Evolutionary conservation across 2,797 vertebrate genomes (phyloP).

Genomic region (Falco naumanni): DNA sequence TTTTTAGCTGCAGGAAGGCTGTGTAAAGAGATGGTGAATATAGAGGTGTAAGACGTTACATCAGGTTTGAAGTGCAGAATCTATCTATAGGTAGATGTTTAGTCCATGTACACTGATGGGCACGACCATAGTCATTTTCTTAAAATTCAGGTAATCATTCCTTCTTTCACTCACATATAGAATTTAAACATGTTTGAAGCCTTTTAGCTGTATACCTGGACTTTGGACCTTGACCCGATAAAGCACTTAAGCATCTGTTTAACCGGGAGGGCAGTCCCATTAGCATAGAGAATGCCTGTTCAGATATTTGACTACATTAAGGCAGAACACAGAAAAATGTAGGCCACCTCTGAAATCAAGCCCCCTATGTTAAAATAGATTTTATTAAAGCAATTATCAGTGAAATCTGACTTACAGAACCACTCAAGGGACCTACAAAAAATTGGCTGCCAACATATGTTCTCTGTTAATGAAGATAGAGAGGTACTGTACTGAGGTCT

Average conservation of each 20-base stretch:
- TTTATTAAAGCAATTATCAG: conserved; percentile 53
- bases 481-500: neutral
- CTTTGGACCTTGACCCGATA: neutral
- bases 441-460: neutral
- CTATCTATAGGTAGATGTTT: neutral
- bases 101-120: neutral
- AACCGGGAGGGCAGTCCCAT: neutral
- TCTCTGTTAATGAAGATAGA: conserved; percentile 38
- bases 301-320: neutral
- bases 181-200: neutral
- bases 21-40: neutral
- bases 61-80: neutral
- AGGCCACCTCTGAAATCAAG: conserved; percentile 14
- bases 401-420: conserved; percentile 33
- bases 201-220: neutral
- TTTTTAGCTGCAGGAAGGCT: neutral
- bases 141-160: neutral
- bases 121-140: neutral
- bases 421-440: conserved; percentile 20
- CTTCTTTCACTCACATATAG: neutral
- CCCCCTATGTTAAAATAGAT: conserved; percentile 6
- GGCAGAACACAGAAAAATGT: neutral
- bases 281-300: neutral
- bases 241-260: neutral
- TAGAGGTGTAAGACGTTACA: neutral